These are phyloP conservation scores for Brachyrhaphis roseni DNA, from an alignment of 2,797 vertebrate genomes.

Conservation along the genomic window DNA sequence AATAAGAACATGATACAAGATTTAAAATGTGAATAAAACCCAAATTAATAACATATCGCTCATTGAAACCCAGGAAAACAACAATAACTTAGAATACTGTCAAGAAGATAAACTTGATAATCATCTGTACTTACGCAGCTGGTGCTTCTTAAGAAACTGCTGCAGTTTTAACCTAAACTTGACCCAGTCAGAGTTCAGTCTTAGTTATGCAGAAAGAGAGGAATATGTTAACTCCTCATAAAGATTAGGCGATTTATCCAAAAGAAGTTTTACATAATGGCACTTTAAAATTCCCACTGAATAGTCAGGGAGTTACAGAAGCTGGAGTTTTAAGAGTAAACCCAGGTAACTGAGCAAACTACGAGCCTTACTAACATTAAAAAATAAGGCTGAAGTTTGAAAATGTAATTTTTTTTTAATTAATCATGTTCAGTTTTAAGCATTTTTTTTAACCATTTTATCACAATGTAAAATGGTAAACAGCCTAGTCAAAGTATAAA, in stretches of 20 bases:
- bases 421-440: background rate
- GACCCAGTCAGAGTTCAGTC: background rate
- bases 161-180: background rate
- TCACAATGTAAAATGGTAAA: background rate
- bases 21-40: background rate
- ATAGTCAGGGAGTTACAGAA: background rate
- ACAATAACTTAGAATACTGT: background rate
- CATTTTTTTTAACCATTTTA: background rate
- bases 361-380: background rate
- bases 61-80: background rate
- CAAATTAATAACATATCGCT: background rate
- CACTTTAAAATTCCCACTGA: background rate
- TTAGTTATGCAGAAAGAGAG: background rate
- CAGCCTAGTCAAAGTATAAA: background rate
- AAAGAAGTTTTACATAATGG: background rate
- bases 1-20: background rate
- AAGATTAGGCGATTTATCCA: background rate
- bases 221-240: background rate
- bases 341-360: background rate
- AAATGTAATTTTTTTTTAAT: background rate
- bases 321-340: background rate
- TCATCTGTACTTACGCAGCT: background rate
- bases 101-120: background rate
- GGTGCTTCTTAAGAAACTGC: background rate
- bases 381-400: background rate